Evolutionary conservation across 2,797 vertebrate genomes (phyloP).

Genomic region (Nothura maculosa): DNA sequence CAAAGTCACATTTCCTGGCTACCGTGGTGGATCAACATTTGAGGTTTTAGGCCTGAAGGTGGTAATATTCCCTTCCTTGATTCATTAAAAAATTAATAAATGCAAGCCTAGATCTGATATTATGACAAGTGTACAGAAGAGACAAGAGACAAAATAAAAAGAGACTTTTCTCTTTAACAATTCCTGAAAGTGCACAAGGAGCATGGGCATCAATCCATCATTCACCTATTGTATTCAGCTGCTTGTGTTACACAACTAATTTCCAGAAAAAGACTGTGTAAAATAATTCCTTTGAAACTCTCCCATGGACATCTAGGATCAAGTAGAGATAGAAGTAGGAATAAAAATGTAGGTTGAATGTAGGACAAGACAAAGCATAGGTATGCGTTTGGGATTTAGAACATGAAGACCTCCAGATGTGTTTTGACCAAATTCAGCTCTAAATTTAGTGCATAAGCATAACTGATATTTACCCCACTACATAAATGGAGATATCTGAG

Average conservation of each 20-base stretch:
- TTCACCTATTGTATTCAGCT: fast-evolving
- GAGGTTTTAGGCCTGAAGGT: background rate
- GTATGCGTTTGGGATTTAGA: background rate
- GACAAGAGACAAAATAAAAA: background rate
- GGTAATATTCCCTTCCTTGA: background rate
- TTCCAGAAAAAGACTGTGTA: background rate
- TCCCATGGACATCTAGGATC: fast-evolving
- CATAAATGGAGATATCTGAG: background rate
- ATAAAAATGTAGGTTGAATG: fast-evolving
- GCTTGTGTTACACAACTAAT: fast-evolving
- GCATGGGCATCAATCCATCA: background rate
- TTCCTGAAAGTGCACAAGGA: background rate
- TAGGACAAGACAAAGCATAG: background rate
- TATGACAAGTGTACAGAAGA: fast-evolving
- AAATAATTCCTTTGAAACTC: background rate
- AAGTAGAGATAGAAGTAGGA: background rate
- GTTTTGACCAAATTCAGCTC: background rate
- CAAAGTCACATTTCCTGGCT: fast-evolving
- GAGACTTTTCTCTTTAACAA: fast-evolving
- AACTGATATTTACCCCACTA: background rate
- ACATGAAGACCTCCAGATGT: background rate
- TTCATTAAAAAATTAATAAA: background rate
- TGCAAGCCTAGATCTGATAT: background rate
- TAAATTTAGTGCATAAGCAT: background rate
- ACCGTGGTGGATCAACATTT: fast-evolving